These are phyloP conservation scores for Dendrocopos noguchii DNA, from an alignment of 2,113 vertebrate genomes.

Conservation along the genomic window DNA sequence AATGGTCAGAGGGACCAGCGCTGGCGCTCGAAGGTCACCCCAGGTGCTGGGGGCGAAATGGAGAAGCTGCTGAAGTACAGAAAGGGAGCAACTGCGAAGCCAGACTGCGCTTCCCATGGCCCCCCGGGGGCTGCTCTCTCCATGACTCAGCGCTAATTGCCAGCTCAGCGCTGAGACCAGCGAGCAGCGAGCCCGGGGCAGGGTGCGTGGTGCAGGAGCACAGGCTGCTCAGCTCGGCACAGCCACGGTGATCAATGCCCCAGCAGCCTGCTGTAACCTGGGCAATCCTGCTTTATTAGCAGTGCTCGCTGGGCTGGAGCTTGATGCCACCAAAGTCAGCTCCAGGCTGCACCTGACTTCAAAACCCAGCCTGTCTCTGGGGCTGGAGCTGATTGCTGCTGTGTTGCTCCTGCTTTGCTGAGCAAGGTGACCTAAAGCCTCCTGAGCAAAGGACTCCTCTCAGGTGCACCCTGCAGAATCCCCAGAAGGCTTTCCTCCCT, in stretches of 20 bases:
- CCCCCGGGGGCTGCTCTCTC: background rate
- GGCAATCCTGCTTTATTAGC: background rate
- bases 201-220: fast-evolving
- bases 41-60: fast-evolving
- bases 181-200: background rate
- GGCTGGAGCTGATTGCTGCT: background rate
- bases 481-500: background rate
- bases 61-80: background rate
- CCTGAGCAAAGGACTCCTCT: background rate
- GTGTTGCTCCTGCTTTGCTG: background rate
- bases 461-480: background rate
- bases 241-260: fast-evolving
- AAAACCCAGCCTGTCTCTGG: background rate
- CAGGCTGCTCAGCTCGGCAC: background rate
- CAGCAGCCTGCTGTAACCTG: background rate
- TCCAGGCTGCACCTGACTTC: background rate
- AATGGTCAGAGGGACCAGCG: fast-evolving
- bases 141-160: background rate
- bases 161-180: background rate
- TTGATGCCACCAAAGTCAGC: background rate
- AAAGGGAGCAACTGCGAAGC: background rate
- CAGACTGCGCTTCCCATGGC: background rate
- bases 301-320: background rate
- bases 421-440: background rate
- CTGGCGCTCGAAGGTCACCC: fast-evolving